Evolutionary conservation across 2,888 invertebrate species (phyloP).

Genomic region (Barypeithes pellucidus): DNA sequence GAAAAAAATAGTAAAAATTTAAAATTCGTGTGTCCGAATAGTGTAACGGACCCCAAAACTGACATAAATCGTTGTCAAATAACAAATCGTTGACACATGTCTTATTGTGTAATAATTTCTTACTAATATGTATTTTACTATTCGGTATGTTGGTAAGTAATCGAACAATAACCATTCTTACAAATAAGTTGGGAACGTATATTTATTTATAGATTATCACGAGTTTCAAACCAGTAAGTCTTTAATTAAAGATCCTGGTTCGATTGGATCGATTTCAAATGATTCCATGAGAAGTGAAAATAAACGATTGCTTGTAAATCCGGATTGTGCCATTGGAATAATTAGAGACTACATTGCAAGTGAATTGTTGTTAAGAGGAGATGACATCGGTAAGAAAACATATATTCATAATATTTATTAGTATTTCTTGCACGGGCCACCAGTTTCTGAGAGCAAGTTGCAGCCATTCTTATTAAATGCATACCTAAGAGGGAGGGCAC

Average conservation of each 20-base stretch:
- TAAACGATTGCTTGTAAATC: conserved; percentile 66
- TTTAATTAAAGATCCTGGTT: background rate
- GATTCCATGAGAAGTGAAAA: conserved; percentile 25
- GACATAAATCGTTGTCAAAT: too few relatives aligned
- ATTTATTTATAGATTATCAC: conserved; percentile 21
- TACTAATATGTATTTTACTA: conserved; percentile 57
- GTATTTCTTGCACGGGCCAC: too few relatives aligned
- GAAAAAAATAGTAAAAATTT: too few relatives aligned
- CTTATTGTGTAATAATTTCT: background rate
- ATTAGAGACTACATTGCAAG: conserved; percentile 66
- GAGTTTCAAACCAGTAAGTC: conserved; percentile 6
- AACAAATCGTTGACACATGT: conserved; percentile 9
- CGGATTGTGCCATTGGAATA: conserved; percentile 67
- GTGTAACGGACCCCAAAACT: too few relatives aligned
- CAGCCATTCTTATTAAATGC: too few relatives aligned
- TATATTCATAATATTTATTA: too few relatives aligned
- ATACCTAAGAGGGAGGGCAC: too few relatives aligned
- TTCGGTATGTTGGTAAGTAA: conserved; percentile 58
- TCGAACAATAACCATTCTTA: background rate
- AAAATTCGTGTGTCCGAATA: too few relatives aligned
- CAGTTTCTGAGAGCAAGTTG: too few relatives aligned
- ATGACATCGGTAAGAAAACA: conserved; percentile 46
- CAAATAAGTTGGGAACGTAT: background rate
- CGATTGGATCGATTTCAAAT: background rate
- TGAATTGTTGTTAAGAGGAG: conserved; percentile 50